phyloP scores from a whole-genome alignment of 2,797 vertebrate genomes.

The Glossophaga mutica region DNA sequence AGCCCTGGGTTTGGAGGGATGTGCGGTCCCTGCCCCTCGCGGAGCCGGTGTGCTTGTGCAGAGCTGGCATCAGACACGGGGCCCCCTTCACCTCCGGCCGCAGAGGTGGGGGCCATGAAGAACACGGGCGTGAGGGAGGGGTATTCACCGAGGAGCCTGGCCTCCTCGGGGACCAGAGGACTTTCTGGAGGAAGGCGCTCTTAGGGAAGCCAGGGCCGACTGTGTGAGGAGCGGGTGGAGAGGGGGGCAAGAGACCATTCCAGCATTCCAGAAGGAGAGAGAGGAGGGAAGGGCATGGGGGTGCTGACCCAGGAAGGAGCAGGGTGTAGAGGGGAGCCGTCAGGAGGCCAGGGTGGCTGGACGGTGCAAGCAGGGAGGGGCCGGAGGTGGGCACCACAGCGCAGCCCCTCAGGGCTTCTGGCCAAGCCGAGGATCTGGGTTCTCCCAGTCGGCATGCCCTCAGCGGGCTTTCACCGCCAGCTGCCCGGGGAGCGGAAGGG shows the following conservation, averaged over 20 bases:
- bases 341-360: neutral
- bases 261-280: neutral
- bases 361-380: neutral
- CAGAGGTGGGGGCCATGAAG: neutral
- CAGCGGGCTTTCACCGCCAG: neutral
- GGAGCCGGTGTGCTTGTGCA: neutral
- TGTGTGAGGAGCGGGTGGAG: neutral
- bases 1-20: no score
- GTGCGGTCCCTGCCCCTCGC: neutral
- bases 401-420: neutral
- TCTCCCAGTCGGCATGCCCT: neutral
- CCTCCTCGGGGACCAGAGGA: neutral
- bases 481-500: neutral
- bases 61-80: neutral
- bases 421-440: neutral
- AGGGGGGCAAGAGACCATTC: neutral
- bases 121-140: neutral
- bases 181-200: neutral
- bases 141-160: rapidly evolving
- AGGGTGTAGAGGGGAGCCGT: neutral
- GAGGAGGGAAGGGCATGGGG: no score
- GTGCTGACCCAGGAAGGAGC: neutral
- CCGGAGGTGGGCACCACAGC: neutral
- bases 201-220: neutral
- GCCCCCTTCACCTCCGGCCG: neutral